Conservation (phyloP, 1,140 invertebrate species). For the Zelostemma sp. region DNA sequence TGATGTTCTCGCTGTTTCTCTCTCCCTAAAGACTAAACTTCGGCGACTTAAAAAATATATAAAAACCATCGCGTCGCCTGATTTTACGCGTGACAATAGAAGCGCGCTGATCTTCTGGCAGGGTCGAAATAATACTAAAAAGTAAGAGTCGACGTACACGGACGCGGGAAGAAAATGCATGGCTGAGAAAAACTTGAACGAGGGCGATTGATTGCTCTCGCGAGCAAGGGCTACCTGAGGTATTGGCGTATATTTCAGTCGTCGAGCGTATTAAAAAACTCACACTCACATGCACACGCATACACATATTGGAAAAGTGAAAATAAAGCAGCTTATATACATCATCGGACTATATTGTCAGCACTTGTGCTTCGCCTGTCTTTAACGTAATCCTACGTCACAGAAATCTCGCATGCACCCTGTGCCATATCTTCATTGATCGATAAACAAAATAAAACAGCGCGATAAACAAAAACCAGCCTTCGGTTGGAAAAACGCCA, state of each 20-base stretch:
- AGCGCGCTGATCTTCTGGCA: neutral
- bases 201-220: constrained; percentile 4
- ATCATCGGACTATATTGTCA: constrained; percentile 48
- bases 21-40: neutral
- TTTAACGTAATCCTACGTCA: constrained; percentile 23
- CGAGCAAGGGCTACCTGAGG: constrained; percentile 13
- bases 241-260: constrained; percentile 18
- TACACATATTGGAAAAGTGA: constrained; percentile 18
- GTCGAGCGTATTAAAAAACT: constrained; percentile 17
- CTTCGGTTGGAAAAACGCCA: neutral
- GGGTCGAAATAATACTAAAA: neutral
- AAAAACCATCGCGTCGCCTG: neutral
- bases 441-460: constrained; percentile 20
- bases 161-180: neutral
- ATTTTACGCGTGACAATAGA: neutral
- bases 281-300: constrained; percentile 17
- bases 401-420: too few relatives aligned
- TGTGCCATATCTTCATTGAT: too few relatives aligned
- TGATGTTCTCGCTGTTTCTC: neutral
- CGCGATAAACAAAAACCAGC: neutral
- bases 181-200: constrained; percentile 5
- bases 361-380: constrained; percentile 58
- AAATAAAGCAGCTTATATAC: constrained; percentile 50
- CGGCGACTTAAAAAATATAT: too few relatives aligned
- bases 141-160: neutral